phyloP scores from a whole-genome alignment of 2,113 vertebrate species.

The Cyrtonyx montezumae region DNA sequence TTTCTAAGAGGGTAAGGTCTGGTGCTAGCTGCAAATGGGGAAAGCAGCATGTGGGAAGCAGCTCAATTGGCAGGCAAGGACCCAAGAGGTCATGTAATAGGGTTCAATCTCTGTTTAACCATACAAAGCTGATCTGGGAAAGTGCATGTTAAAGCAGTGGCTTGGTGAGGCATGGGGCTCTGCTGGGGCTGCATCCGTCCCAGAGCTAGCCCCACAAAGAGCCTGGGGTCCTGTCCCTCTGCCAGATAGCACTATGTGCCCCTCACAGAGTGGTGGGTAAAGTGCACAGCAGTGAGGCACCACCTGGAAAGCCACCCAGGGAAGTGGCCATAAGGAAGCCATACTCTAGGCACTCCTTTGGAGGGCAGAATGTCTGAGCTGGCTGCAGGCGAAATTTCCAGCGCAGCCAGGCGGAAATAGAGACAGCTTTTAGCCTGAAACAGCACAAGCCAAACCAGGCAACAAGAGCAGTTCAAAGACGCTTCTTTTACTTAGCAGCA shows the following conservation, averaged over 20 bases:
- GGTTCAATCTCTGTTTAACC: conserved; percentile 59
- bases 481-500: conserved; percentile 15
- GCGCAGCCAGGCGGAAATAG: background rate
- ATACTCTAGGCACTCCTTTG: background rate
- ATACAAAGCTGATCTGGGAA: background rate
- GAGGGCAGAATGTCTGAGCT: conserved; percentile 15
- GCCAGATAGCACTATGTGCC: background rate
- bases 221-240: background rate
- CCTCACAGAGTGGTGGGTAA: background rate
- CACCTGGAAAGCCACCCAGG: no score
- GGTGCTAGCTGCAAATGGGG: conserved; percentile 25
- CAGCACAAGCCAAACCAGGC: background rate
- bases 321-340: background rate
- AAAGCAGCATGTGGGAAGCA: conserved; percentile 31
- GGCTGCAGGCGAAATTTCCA: conserved; percentile 36
- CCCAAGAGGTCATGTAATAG: background rate
- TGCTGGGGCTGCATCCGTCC: background rate
- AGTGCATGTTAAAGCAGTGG: conserved; percentile 1
- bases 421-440: conserved; percentile 29
- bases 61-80: conserved; percentile 29
- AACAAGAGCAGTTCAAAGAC: conserved; percentile 5
- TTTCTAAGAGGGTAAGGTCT: background rate
- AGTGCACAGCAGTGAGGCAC: no score
- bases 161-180: background rate
- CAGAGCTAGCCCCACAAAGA: background rate